phyloP scores from a whole-genome alignment of 2,888 invertebrate species.

The Abrostola tripartita region DNA sequence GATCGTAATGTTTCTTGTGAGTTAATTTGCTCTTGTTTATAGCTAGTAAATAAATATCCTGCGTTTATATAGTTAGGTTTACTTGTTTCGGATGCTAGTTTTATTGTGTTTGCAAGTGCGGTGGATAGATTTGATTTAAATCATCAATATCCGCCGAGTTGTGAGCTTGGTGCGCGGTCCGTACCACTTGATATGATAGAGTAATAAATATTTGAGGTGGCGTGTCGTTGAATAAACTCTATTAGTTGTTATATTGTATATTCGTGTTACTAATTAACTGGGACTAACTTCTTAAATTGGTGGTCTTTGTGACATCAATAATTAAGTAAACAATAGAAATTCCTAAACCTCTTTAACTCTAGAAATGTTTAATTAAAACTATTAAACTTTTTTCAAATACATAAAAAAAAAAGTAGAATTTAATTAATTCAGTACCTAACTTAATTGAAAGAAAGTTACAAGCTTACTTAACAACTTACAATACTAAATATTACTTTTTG shows the following conservation, averaged over 20 bases:
- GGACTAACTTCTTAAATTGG: background rate
- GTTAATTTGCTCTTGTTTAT: slow-evolving; percentile 43
- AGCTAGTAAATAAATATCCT: slow-evolving; percentile 11
- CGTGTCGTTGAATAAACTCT: slow-evolving; percentile 26
- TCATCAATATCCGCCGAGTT: slow-evolving; percentile 66
- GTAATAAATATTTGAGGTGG: slow-evolving; percentile 48
- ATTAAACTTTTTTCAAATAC: too few relatives aligned
- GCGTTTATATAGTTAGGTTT: slow-evolving; percentile 12
- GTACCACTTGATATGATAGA: slow-evolving; percentile 35
- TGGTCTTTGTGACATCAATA: background rate
- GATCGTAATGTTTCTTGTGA: slow-evolving; percentile 38
- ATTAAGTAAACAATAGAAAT: slow-evolving; percentile 13
- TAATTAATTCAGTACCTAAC: too few relatives aligned
- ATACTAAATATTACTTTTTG: too few relatives aligned
- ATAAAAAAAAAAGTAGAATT: too few relatives aligned
- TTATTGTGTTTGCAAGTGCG: slow-evolving; percentile 23
- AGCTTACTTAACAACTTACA: too few relatives aligned
- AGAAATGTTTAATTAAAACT: too few relatives aligned
- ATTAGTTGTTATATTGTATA: slow-evolving; percentile 2
- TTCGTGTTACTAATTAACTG: background rate
- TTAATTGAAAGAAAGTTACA: too few relatives aligned
- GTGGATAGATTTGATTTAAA: slow-evolving; percentile 65
- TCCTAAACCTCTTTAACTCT: too few relatives aligned
- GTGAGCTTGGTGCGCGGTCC: slow-evolving; percentile 40
- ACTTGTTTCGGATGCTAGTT: slow-evolving; percentile 6